phyloP scores from a whole-genome alignment of 2,888 invertebrate species.

The Chymomyza fuscimana region DNA sequence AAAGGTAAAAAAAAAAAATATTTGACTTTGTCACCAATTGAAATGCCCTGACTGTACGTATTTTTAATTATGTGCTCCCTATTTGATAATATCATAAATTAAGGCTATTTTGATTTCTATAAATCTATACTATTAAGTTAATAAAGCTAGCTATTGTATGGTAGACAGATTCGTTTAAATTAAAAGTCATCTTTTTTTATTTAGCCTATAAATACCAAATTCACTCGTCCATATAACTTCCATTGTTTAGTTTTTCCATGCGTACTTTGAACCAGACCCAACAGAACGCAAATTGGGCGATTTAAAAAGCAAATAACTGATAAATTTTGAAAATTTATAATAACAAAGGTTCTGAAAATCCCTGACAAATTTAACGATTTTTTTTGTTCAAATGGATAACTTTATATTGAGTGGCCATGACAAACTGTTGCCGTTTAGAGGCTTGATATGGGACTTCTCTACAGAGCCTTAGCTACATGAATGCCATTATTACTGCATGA shows the following conservation, averaged over 20 bases:
- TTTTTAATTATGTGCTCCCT: slow-evolving; percentile 24
- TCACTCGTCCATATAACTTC: not conserved
- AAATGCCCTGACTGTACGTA: slow-evolving; percentile 12
- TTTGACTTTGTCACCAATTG: slow-evolving; percentile 20
- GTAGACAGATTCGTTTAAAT: not conserved
- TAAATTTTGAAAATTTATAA: not conserved
- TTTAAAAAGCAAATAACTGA: not conserved
- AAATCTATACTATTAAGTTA: not conserved
- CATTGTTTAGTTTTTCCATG: not conserved
- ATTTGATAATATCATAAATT: slow-evolving; percentile 38
- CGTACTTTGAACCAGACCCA: not conserved
- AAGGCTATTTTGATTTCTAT: not conserved
- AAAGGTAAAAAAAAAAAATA: not conserved
- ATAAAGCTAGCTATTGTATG: not conserved
- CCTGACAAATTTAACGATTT: no score
- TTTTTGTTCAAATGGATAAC: no score
- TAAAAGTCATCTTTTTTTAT: not conserved
- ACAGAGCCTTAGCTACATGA: no score
- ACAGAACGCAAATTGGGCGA: not conserved
- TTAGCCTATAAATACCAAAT: not conserved
- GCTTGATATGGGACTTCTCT: no score
- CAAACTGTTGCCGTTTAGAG: no score
- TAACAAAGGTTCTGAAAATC: no score
- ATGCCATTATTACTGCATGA: no score
- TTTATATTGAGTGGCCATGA: no score